Base-by-base conservation (phyloP, 2,797 vertebrate genomes). In the Remorina albescens region DNA sequence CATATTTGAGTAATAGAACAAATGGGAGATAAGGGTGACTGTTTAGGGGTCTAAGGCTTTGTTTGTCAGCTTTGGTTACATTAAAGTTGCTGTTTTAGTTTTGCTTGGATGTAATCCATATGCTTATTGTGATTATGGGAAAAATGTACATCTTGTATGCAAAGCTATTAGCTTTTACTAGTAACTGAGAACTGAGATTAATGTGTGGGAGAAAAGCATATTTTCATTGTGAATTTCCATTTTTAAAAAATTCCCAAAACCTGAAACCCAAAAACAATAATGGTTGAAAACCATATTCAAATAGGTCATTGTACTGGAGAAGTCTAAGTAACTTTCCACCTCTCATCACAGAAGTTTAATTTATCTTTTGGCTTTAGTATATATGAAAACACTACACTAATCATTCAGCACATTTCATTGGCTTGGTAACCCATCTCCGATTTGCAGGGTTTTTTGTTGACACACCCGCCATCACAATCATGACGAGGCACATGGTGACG, bases 401-500 rank as follows among this genome's bases (percentile, higher is more conserved):
- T 87, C 82, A 72, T 34, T 84, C 84, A 76, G 73, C 85, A 84
- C 78, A 85, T 84, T 82, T 82, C 53, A 67, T 51, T 69, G 58
- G 47, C 58, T 67, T 23, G 30, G 69, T 67, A 67, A 66, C 68
- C 68, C 84, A 74, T 64, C 69, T 67, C 37, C 78, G 58, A 65
- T 83, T 82, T 81, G 58, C 57, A 67, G 49, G 32, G 68, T 81
- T 89, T 82, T 32, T 71, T 67, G 49, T 65, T 86, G 71, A 85
- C 82, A 86, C 1, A 46, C 83, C 80, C 68, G 4, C 47, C 70
- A 66, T 88, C 68, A 78, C 74, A 70, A 78, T 84, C 77, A 63
- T 87, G 82, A 88, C 87, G 70, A 65, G 59, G 80, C 86, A 72
- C 73, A 83, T 76, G 73, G 67, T 34, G 74, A 86, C 69, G 68